Percentiles rank a stretch among this genome's conserved stretches.
These are phyloP conservation scores for Synergus laeviventris DNA, from an alignment of 2,888 invertebrate species.

Conservation along the genomic window DNA sequence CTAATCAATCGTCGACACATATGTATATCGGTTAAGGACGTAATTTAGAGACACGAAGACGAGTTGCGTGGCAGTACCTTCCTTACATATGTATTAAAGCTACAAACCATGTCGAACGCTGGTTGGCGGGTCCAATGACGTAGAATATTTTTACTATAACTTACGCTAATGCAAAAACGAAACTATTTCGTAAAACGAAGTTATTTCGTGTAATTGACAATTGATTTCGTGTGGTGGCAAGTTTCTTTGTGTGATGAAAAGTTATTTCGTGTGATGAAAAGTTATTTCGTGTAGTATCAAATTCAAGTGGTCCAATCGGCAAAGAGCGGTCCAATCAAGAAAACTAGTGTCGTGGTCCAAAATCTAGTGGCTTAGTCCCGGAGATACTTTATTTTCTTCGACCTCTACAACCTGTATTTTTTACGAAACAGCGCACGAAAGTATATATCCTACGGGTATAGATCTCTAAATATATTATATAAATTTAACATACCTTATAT, in stretches of 20 bases:
- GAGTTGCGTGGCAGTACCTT: conserved; percentile 35
- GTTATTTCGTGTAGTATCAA: conserved; percentile 17
- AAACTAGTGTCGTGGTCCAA: conserved; percentile 64
- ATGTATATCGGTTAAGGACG: conserved; percentile 40
- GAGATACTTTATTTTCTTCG: conserved; percentile 36
- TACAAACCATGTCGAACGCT: conserved; percentile 62
- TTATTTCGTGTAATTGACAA: background rate
- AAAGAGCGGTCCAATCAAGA: conserved; percentile 46
- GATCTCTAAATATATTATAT: conserved; percentile 5
- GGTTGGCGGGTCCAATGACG: conserved; percentile 76
- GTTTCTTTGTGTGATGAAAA: background rate
- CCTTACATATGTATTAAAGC: conserved; percentile 35
- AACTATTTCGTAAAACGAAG: conserved; percentile 40
- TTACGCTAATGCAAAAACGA: conserved; percentile 47
- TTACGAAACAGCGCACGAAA: conserved; percentile 24
- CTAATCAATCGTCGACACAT: conserved; percentile 32
- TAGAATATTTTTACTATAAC: conserved; percentile 69
- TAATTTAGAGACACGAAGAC: conserved; percentile 37
- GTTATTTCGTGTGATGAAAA: background rate
- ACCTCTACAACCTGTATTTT: conserved; percentile 36
- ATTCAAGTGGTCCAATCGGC: conserved; percentile 48
- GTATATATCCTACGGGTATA: conserved; percentile 38
- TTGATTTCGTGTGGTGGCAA: background rate
- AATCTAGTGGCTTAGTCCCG: conserved; percentile 62
- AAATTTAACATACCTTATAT: background rate